Evolutionary conservation across 2,797 vertebrate genomes (phyloP).

Genomic region (Pristis pectinata): DNA sequence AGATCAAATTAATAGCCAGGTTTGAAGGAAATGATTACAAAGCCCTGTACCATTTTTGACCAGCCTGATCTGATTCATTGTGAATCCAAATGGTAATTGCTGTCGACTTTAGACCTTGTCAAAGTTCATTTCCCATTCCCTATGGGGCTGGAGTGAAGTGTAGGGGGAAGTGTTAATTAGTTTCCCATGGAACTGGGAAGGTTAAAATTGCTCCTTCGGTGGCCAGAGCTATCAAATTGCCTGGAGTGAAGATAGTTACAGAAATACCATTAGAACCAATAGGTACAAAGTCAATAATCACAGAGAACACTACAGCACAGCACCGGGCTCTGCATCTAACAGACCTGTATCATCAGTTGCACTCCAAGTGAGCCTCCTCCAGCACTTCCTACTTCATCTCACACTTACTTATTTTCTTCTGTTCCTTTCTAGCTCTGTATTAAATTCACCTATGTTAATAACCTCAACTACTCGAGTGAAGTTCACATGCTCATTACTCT

Average conservation of each 20-base stretch:
- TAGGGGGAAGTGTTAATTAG: background rate
- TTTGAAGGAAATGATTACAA: background rate
- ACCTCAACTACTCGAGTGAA: background rate
- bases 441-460: background rate
- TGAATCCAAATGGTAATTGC: too few species aligned
- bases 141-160: too few species aligned
- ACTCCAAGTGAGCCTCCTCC: too few species aligned
- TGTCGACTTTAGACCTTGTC: too few species aligned
- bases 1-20: background rate
- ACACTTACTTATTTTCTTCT: background rate
- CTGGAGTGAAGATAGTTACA: background rate
- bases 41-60: background rate
- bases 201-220: background rate
- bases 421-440: background rate
- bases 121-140: background rate
- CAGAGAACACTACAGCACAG: background rate
- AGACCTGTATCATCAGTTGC: too few species aligned
- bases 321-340: too few species aligned
- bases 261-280: background rate
- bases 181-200: background rate
- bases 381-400: too few species aligned
- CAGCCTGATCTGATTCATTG: background rate
- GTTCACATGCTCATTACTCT: background rate
- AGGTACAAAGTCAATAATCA: background rate
- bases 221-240: background rate